A percentile compares a stretch with the other conserved stretches of the same genome.
Evolutionary conservation across 2,113 vertebrate genomes (phyloP).

Genomic region (Cacatua alba): DNA sequence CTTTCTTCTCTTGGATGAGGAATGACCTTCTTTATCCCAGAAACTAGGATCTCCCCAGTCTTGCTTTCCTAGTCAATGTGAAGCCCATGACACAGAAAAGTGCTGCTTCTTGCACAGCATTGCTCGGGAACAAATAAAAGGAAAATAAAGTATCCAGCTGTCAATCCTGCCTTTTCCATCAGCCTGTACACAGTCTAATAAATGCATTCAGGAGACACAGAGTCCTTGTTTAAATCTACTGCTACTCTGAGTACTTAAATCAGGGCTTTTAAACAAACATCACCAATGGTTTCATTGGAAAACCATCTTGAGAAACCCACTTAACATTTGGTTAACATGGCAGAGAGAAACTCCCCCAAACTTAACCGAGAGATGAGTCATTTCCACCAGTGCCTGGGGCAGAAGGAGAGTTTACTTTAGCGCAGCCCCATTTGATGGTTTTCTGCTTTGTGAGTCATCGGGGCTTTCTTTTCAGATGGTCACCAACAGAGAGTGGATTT

Average conservation of each 20-base stretch:
- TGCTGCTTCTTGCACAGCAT: neutral
- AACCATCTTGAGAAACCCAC: neutral
- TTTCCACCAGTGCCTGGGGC: conserved; percentile 1
- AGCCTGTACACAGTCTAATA: neutral
- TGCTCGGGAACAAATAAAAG: neutral
- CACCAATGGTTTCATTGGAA: neutral
- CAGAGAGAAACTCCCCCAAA: neutral
- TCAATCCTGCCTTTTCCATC: neutral
- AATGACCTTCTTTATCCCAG: neutral
- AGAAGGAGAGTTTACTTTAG: conserved; percentile 25
- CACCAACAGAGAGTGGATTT: neutral
- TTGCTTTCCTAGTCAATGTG: neutral
- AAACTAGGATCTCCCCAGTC: neutral
- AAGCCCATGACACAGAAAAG: neutral
- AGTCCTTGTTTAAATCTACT: neutral
- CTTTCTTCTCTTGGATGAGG: neutral
- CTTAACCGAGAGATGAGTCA: conserved; percentile 7
- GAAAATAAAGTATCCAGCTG: neutral
- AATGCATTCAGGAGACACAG: neutral
- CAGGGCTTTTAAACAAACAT: neutral
- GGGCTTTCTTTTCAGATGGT: conserved; percentile 4
- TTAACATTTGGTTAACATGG: conserved; percentile 8
- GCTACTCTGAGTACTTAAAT: neutral
- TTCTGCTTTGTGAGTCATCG: neutral
- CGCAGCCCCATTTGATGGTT: neutral